Evolutionary conservation across 2,888 invertebrate genomes (phyloP).

Genomic region (Caenorhabditis becei): DNA sequence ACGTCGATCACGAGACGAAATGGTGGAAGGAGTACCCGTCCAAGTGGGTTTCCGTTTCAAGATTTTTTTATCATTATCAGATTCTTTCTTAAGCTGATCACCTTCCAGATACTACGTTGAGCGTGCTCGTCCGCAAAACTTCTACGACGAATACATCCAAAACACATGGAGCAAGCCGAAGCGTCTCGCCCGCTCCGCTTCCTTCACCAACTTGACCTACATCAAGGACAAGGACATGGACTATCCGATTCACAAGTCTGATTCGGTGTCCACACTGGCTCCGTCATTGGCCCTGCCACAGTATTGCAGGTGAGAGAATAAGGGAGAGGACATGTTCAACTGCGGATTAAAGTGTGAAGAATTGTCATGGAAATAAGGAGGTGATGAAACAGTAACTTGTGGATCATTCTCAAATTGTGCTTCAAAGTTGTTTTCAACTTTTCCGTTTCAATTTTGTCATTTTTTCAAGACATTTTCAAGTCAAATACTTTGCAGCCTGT

Average conservation of each 20-base stretch:
- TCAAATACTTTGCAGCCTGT: too few species aligned
- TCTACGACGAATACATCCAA: conserved; percentile 75
- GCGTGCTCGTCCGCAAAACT: conserved; percentile 77
- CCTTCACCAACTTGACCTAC: conserved; percentile 81
- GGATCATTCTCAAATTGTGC: too few species aligned
- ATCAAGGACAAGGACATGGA: conserved; percentile 73
- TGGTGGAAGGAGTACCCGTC: conserved; percentile 77
- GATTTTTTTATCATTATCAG: neutral
- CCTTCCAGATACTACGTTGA: conserved; percentile 77
- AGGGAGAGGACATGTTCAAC: neutral
- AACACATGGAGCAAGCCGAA: conserved; percentile 80
- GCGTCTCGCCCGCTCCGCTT: conserved; percentile 78
- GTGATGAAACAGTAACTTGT: too few species aligned
- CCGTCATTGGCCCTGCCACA: conserved; percentile 79
- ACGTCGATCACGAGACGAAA: conserved; percentile 79
- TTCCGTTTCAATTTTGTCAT: too few species aligned
- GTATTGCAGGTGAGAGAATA: conserved; percentile 67
- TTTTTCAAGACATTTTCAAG: too few species aligned
- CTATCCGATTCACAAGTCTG: conserved; percentile 66
- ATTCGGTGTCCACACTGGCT: conserved; percentile 78
- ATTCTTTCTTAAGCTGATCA: neutral
- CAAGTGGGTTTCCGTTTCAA: conserved; percentile 57
- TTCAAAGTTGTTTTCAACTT: too few species aligned
- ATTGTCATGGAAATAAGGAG: too few species aligned
- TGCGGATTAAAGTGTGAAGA: neutral